Evolutionary conservation across 2,113 vertebrate genomes (phyloP).

Genomic region (Brienomyrus brachyistius): DNA sequence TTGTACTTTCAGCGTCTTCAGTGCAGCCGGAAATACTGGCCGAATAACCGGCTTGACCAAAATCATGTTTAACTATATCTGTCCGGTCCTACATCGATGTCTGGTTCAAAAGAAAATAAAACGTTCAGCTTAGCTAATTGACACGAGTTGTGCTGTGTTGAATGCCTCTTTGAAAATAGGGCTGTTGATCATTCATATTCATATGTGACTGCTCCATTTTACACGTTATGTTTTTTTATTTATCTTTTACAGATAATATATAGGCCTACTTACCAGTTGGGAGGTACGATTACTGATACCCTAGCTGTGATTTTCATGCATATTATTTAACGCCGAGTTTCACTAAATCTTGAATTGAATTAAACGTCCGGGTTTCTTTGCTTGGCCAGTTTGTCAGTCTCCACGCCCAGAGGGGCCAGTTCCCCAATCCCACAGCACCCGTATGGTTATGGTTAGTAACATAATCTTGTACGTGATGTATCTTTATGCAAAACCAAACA

Average conservation of each 20-base stretch:
- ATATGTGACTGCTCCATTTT: background rate
- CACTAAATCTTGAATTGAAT: no score
- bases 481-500: no score
- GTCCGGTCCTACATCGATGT: background rate
- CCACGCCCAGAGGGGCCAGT: no score
- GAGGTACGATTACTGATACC: background rate
- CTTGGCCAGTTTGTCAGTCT: no score
- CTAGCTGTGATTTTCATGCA: background rate
- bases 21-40: background rate
- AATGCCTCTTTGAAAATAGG: background rate
- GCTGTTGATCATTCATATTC: background rate
- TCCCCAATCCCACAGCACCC: no score
- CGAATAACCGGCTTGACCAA: background rate
- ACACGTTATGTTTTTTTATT: background rate
- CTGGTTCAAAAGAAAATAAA: background rate
- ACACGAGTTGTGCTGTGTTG: background rate
- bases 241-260: background rate
- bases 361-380: no score
- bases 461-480: no score
- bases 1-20: background rate
- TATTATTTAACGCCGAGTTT: no score
- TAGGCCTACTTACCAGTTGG: background rate
- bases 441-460: no score
- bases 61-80: background rate
- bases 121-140: background rate